Percentiles rank a stretch among this genome's conserved stretches.
Evolutionary conservation across 2,888 invertebrate species (phyloP).

Genomic region (Rhingia rostrata): DNA sequence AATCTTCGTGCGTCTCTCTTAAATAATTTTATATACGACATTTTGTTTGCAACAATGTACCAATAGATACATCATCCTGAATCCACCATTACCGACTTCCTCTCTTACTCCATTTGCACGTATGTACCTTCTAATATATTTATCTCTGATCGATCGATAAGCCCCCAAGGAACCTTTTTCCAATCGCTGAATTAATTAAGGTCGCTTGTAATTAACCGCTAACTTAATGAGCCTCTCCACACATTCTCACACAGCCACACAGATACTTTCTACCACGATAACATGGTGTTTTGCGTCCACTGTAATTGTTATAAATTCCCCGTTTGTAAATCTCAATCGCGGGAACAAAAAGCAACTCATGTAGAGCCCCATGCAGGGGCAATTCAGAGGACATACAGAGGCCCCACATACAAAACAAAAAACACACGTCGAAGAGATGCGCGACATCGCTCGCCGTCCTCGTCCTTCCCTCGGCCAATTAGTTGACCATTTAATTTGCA

Average conservation of each 20-base stretch:
- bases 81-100: too few relatives aligned
- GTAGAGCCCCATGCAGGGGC: too few relatives aligned
- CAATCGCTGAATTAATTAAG: slow-evolving; percentile 57
- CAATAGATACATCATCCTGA: too few relatives aligned
- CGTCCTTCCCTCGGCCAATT: slow-evolving; percentile 27
- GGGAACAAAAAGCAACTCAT: slow-evolving; percentile 4
- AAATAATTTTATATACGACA: too few relatives aligned
- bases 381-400: background rate
- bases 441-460: background rate
- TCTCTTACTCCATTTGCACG: background rate
- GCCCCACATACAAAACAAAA: background rate
- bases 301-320: slow-evolving; percentile 57
- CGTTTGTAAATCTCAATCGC: slow-evolving; percentile 29
- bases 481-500: slow-evolving; percentile 69
- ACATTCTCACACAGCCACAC: slow-evolving; percentile 38
- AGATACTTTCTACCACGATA: slow-evolving; percentile 63
- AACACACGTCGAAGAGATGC: slow-evolving; percentile 6
- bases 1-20: too few relatives aligned
- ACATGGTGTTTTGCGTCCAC: slow-evolving; percentile 44
- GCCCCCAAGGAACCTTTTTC: slow-evolving; percentile 15
- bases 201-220: slow-evolving; percentile 61
- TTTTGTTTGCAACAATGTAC: too few relatives aligned
- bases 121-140: background rate
- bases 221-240: slow-evolving; percentile 56
- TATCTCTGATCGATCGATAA: background rate